Conservation (phyloP, 2,888 invertebrate genomes). For the Formica aserva region DNA sequence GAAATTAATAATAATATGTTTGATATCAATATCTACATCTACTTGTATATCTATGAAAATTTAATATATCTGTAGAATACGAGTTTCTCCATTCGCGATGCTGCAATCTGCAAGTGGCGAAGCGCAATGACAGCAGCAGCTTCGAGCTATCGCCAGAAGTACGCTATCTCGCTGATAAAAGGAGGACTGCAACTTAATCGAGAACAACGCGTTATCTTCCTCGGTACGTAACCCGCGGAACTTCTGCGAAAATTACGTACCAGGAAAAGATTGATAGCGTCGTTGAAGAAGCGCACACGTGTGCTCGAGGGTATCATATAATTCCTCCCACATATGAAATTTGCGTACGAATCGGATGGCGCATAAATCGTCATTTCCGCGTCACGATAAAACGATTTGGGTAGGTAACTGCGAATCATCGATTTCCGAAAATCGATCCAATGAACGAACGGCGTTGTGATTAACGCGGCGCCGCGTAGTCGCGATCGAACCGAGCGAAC, state of each 20-base stretch:
- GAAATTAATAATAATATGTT: neutral
- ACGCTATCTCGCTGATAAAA: conserved; percentile 28
- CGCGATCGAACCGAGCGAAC: conserved; percentile 49
- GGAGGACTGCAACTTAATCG: neutral
- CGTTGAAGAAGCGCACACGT: conserved; percentile 28
- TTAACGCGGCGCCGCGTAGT: conserved; percentile 69
- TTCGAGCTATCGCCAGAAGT: conserved; percentile 34
- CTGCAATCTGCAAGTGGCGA: neutral
- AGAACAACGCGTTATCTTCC: conserved; percentile 11
- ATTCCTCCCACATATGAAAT: conserved; percentile 44
- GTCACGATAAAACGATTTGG: neutral
- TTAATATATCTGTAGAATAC: conserved; percentile 1
- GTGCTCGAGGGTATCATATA: conserved; percentile 12
- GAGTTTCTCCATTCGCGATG: neutral
- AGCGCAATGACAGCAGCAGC: conserved; percentile 19
- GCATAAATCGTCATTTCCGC: neutral
- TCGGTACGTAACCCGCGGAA: conserved; percentile 57
- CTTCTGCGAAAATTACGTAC: conserved; percentile 59
- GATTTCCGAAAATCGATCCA: conserved; percentile 37
- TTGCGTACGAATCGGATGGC: conserved; percentile 9
- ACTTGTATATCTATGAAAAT: neutral
- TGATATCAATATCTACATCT: neutral
- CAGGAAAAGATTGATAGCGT: conserved; percentile 54
- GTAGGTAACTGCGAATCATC: neutral
- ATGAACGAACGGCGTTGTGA: conserved; percentile 53